phyloP scores from a whole-genome alignment of 35 echinoderm and acorn worm species.

The Nesometra sesokonis region DNA sequence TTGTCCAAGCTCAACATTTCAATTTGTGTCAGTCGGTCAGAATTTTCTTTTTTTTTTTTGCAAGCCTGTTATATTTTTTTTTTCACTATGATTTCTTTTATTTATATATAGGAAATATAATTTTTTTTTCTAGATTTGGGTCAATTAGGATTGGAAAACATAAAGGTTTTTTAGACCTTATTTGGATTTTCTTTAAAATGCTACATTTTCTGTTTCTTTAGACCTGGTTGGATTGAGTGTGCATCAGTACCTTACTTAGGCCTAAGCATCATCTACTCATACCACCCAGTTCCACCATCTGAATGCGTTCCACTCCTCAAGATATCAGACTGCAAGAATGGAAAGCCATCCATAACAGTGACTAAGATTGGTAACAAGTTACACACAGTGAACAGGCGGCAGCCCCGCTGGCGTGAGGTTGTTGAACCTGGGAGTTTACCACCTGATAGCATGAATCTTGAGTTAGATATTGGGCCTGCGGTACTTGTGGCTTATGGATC shows the following conservation, averaged over 20 bases:
- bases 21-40: no score
- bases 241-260: conserved; percentile 62
- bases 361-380: not conserved
- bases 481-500: conserved; percentile 70
- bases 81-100: no score
- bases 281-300: conserved; percentile 72
- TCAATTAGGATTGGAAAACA: no score
- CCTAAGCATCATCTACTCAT: conserved; percentile 59
- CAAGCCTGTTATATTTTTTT: no score
- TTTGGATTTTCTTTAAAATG: no score
- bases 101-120: no score
- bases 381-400: not conserved
- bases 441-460: conserved; percentile 58
- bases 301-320: conserved; percentile 27
- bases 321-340: not conserved
- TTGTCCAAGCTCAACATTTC: no score
- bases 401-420: conserved; percentile 19
- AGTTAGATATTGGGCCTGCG: conserved; percentile 77
- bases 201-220: conserved; percentile 17
- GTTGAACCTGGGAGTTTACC: conserved; percentile 20
- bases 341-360: not conserved
- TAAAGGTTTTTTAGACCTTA: no score
- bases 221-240: conserved; percentile 76
- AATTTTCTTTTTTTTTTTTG: no score
- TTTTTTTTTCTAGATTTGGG: no score